Conservation (phyloP, 2,113 vertebrate species). For the Formicarius rufipectus region DNA sequence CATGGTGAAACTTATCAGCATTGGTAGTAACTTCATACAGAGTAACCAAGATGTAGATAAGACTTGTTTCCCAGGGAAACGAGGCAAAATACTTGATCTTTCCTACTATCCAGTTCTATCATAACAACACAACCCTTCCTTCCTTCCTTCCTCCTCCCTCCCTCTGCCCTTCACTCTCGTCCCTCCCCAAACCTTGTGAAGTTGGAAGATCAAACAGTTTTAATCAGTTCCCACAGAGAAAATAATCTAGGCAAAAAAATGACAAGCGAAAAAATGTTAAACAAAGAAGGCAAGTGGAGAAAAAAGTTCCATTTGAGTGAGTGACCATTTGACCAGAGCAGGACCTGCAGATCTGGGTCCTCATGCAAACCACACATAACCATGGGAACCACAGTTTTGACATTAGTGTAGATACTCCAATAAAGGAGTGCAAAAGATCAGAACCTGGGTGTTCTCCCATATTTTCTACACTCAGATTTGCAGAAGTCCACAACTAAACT, state of each 20-base stretch:
- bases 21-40: constrained; percentile 18
- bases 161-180: background rate
- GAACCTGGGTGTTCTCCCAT: background rate
- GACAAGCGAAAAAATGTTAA: background rate
- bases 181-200: constrained; percentile 14
- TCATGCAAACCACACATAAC: background rate
- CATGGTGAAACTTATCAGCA: constrained; percentile 17
- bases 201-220: constrained; percentile 6
- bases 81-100: constrained; percentile 31
- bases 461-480: background rate
- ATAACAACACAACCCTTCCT: constrained; percentile 46
- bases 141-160: constrained; percentile 7
- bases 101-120: constrained; percentile 22
- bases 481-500: background rate
- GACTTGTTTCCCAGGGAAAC: constrained; percentile 1
- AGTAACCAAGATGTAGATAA: constrained; percentile 56
- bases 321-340: background rate
- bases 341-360: background rate
- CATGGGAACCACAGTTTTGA: background rate
- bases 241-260: constrained; percentile 18
- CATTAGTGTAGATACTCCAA: background rate
- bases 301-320: background rate
- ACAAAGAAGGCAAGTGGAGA: background rate
- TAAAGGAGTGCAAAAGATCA: background rate
- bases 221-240: constrained; percentile 9